Evolutionary conservation across 1,140 invertebrate genomes (phyloP), one percentile per base, ranked within the genome.

Genomic region (Drosophila ogumai): DNA sequence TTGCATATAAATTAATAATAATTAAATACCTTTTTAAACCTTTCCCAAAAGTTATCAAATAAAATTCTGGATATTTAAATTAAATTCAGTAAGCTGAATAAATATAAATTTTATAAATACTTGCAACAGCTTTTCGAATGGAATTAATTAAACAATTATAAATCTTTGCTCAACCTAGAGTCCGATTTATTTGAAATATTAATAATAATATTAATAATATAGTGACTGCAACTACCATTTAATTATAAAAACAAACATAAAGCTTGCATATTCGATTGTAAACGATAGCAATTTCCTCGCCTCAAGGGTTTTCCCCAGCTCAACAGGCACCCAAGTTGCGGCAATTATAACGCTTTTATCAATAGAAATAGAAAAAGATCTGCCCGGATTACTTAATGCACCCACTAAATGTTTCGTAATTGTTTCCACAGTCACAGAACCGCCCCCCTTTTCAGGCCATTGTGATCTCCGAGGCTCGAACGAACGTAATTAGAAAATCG

Each of bases 401-500:
- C 17, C 31, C 44, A 41, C 61, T 67, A 67, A 67, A 31, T 52
- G 61, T 66, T 41, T 43, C 13, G 61, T 52, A 67, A 69, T 69
- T 52, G 31, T 36, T 68, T 52, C 1, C 10, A 32, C 7, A 32
- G 10, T 43, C 40, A 9, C 12, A 22, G 12, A 17, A n/a, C n/a
- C 28, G 31, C 31, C 28, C 47, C 40, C 32, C 13, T 47, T 49
- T 49, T 13, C 0, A 13, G 10, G 7, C 10, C 22, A 25, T 34
- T 10, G 12, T n/a, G 38, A 47, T 66, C 61, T 54, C 57, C 43
- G 15, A n/a, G 3, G 50, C 43, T 64, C 34, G 13, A 32, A 12
- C n/a, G 28, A 71, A 44, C 54, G 64, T 84, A 85, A 85, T 85
- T 86, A 85, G 82, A 85, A 74, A 81, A 86, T 78, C 67, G 77